Base-by-base conservation (phyloP, 1,140 invertebrate species). In the Brachionus angularis region DNA sequence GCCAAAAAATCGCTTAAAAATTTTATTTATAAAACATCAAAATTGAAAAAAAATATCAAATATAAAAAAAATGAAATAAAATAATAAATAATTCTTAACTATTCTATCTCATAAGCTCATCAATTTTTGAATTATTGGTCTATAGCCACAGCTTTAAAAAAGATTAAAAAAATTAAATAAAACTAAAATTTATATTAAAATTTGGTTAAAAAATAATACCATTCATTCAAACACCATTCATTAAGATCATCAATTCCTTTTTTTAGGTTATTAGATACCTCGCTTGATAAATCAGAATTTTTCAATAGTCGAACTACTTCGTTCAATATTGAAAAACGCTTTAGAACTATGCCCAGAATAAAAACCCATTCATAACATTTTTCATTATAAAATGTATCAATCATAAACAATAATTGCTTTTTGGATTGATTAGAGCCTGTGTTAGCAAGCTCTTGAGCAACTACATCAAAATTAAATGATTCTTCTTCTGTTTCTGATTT, bases 311-410 rank as follows among this genome's bases (percentile, higher is more conserved):
- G 18, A 21, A 67, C 29, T 21, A 67, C 27, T 34, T 67, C 62
- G 14, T 46, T 67, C 3, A 67, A 27, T 16, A 49, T 16, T 0
- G 42, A 31, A 33, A 67, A 47, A 16, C 36, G 33, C 27, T 50
- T 46, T 33, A 50, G 23, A 18, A 67, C 47, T 36, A 67, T 33
- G 3, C 39, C 42, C 5, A 67, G n/a, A 5, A 67, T 14, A 27
- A 67, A 27, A 23, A 67, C 62, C 62, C 62, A 67, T 23, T 67
- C 62, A 42, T 47, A 50, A 25, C 39, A 67, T 29, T 50, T 67
- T 12, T 39, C 4, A 47, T 36, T 5, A 18, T 47, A 18, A n/a
- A 64, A 47, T 44, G 39, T 64, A 3, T 44, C 61, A 21, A 64
- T 1, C 23, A 64, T 39, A 47, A 23, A 31, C 16, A 27, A 27